phyloP scores from a whole-genome alignment of 30 jellyfish, hydroid and myxozoan genomes.

The Turritopsis rubra region DNA sequence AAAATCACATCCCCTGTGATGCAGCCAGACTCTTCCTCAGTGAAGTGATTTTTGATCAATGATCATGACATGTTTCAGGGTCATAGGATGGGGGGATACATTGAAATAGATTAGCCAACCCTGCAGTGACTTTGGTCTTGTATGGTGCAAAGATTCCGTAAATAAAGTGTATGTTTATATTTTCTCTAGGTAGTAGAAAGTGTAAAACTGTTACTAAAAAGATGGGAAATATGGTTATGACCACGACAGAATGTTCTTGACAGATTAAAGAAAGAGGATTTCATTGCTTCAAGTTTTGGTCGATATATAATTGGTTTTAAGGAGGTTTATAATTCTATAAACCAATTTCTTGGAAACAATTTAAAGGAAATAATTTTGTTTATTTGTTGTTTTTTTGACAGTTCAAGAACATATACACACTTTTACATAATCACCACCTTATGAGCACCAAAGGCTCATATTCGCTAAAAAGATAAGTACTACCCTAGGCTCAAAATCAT shows the following conservation, averaged over 20 bases:
- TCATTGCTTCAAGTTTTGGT: not conserved
- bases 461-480: too few relatives aligned
- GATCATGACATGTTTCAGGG: too few relatives aligned
- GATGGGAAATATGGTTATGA: constrained; percentile 86
- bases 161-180: not conserved
- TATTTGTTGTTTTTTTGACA: too few relatives aligned
- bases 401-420: not conserved
- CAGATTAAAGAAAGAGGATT: not conserved
- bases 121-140: too few relatives aligned
- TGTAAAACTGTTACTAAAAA: constrained; percentile 83
- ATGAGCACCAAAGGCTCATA: not conserved
- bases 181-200: constrained; percentile 49
- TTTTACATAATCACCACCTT: not conserved
- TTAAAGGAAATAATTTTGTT: not conserved
- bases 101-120: too few relatives aligned
- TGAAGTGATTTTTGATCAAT: too few relatives aligned
- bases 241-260: constrained; percentile 84
- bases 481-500: too few relatives aligned
- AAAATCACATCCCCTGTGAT: too few relatives aligned
- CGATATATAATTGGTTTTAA: not conserved
- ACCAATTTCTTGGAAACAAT: not conserved
- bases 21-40: too few relatives aligned
- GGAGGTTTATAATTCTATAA: not conserved
- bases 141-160: not conserved
- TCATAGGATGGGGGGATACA: too few relatives aligned